These are phyloP conservation scores for Albula glossodonta DNA, from an alignment of 2,113 vertebrate genomes.

Conservation along the genomic window DNA sequence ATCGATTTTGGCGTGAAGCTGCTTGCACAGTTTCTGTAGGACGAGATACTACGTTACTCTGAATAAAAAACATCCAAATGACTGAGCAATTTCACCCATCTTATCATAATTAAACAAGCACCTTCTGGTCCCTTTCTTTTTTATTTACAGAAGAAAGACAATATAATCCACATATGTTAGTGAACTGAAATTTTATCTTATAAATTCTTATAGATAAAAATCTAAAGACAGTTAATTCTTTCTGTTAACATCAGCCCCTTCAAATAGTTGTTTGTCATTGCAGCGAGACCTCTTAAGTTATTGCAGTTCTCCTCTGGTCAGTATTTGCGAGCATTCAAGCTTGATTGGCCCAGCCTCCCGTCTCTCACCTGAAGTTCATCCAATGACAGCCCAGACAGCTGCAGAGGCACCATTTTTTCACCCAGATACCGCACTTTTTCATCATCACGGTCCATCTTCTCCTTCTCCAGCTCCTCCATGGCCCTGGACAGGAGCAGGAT, in stretches of 20 bases:
- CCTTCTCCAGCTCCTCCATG: constrained; percentile 68
- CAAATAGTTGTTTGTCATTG: no score
- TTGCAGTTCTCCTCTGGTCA: background rate
- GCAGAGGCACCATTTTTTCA: constrained; percentile 58
- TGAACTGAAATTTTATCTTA: no score
- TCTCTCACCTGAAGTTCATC: constrained; percentile 62
- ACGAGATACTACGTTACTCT: background rate
- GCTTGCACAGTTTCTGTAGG: constrained; percentile 69
- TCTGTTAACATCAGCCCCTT: no score
- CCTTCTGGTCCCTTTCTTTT: background rate
- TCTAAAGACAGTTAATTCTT: no score
- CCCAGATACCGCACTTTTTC: constrained; percentile 62
- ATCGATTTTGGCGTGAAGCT: constrained; percentile 63
- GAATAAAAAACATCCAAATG: no score
- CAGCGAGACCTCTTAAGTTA: background rate
- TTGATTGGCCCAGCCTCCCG: background rate
- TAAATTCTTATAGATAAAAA: no score
- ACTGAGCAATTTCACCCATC: no score
- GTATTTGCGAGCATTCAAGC: background rate
- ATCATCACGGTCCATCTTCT: constrained; percentile 62
- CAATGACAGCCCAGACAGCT: constrained; percentile 58
- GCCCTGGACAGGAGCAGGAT: constrained; percentile 65
- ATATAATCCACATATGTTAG: no score
- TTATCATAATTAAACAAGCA: no score
- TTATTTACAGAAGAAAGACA: no score